Evolutionary conservation across 2,797 vertebrate genomes (phyloP).

Genomic region (Hoplostethus atlanticus): DNA sequence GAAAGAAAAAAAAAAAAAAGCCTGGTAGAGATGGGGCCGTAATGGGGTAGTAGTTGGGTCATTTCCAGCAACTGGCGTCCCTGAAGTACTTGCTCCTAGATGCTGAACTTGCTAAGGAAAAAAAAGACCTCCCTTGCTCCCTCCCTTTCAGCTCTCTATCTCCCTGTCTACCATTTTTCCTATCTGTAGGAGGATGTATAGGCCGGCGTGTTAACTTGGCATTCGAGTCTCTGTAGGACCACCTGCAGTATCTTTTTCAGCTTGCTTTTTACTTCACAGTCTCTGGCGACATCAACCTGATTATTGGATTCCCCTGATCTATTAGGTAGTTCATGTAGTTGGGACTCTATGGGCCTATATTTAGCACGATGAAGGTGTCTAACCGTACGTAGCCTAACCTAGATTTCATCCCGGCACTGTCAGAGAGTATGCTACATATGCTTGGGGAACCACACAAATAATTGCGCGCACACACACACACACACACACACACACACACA

Average conservation of each 20-base stretch:
- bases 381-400: constrained; percentile 73
- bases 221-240: constrained; percentile 65
- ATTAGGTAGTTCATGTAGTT: constrained; percentile 35
- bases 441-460: constrained; percentile 72
- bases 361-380: constrained; percentile 56
- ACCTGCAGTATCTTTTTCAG: constrained; percentile 50
- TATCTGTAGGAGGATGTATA: constrained; percentile 36
- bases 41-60: constrained; percentile 45
- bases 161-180: constrained; percentile 11
- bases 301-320: constrained; percentile 47
- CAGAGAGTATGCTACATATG: constrained; percentile 64
- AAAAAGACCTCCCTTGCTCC: constrained; percentile 32
- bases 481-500: constrained; percentile 16
- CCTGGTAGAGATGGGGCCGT: constrained; percentile 29
- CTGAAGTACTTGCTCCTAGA: constrained; percentile 47
- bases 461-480: constrained; percentile 46
- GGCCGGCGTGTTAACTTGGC: constrained; percentile 69
- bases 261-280: constrained; percentile 44
- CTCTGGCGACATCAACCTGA: constrained; percentile 58
- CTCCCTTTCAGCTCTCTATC: constrained; percentile 20
- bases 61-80: constrained; percentile 35
- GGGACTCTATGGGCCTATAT: constrained; percentile 44
- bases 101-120: constrained; percentile 26
- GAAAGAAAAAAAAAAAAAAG: background rate
- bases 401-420: constrained; percentile 70